phyloP scores from a whole-genome alignment of 2,797 vertebrate species.

The Triplophysa yarkandensis region DNA sequence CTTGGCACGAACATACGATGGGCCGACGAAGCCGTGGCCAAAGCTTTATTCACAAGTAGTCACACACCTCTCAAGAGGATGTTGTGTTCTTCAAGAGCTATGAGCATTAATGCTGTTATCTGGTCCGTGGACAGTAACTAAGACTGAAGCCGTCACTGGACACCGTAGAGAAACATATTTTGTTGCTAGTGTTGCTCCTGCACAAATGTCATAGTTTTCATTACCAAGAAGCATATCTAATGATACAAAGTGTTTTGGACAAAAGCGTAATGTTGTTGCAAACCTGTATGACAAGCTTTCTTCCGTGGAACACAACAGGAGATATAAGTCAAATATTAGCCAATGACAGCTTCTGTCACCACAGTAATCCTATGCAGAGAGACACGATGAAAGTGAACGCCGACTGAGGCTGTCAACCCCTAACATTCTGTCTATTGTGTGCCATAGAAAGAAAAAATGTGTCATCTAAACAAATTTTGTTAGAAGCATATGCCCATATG shows the following conservation, averaged over 20 bases:
- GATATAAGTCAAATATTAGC: background rate
- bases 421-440: background rate
- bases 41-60: background rate
- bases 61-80: constrained; percentile 30
- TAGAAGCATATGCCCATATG: background rate
- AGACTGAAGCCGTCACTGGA: too few relatives aligned
- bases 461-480: background rate
- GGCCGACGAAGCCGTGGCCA: constrained; percentile 33
- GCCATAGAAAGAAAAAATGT: background rate
- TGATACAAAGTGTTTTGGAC: too few relatives aligned
- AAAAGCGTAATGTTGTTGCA: background rate
- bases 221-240: too few relatives aligned
- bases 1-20: constrained; percentile 52
- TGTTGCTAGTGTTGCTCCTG: too few relatives aligned
- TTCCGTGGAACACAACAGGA: background rate
- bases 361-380: too few relatives aligned
- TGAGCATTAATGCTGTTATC: constrained; percentile 27
- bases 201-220: background rate
- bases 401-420: background rate
- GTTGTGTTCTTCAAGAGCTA: constrained; percentile 35
- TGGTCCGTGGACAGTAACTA: background rate
- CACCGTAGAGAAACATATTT: too few relatives aligned
- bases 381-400: too few relatives aligned
- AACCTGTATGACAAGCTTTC: background rate
- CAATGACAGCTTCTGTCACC: background rate